A percentile compares a stretch with the other conserved stretches of the same genome.
phyloP scores from a whole-genome alignment of 2,113 vertebrate species.

The Monopterus albus region DNA sequence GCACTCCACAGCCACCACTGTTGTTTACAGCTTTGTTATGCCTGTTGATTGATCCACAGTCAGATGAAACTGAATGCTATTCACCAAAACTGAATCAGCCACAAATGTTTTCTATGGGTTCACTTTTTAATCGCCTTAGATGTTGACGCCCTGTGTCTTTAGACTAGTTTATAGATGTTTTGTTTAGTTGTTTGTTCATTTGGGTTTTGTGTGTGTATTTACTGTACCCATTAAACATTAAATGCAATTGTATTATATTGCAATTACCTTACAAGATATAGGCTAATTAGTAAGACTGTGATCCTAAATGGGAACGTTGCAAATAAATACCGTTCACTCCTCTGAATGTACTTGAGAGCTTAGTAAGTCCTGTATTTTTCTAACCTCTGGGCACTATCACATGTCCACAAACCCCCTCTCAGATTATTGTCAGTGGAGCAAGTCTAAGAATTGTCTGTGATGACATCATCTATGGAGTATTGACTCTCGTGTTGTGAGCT shows the following conservation, averaged over 20 bases:
- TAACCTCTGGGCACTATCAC: conserved; percentile 33
- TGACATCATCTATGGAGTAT: conserved; percentile 41
- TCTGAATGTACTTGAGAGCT: background rate
- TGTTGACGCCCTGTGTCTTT: background rate
- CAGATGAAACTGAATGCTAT: conserved; percentile 37
- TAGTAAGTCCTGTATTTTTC: background rate
- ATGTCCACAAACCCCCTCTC: conserved; percentile 46
- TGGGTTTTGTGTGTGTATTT: conserved; percentile 4
- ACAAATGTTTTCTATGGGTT: conserved; percentile 19
- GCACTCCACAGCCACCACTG: conserved; percentile 28
- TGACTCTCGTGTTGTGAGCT: conserved; percentile 11
- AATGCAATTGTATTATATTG: background rate
- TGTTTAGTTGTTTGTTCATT: too few species aligned
- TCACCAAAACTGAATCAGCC: conserved; percentile 27
- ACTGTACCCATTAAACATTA: conserved; percentile 1
- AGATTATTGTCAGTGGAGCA: conserved; percentile 31
- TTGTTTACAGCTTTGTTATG: conserved; percentile 46
- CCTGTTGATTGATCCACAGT: conserved; percentile 43
- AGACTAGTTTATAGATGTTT: background rate
- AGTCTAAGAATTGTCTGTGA: conserved; percentile 25
- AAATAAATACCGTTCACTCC: conserved; percentile 1
- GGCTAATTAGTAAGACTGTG: background rate
- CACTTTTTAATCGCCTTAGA: background rate
- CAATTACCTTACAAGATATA: background rate
- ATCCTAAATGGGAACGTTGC: background rate